Evolutionary conservation across 2,888 invertebrate genomes (phyloP).

Genomic region (Agrilus biguttatus): DNA sequence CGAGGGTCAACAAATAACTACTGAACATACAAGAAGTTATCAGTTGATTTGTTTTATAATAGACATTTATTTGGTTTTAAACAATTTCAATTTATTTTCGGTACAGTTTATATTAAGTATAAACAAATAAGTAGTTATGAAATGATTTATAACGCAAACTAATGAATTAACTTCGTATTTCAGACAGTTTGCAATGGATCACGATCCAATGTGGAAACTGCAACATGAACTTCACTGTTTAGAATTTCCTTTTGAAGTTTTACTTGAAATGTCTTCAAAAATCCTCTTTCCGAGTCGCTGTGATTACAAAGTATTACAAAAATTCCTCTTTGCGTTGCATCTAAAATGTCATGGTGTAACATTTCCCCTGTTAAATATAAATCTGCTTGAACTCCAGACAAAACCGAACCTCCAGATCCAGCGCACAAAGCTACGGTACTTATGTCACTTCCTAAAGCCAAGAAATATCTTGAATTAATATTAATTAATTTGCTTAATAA

Average conservation of each 20-base stretch:
- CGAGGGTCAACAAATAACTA: too few relatives aligned
- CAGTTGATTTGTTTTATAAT: too few relatives aligned
- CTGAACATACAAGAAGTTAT: too few relatives aligned
- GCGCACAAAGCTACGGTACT: slow-evolving; percentile 70
- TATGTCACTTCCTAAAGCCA: slow-evolving; percentile 36
- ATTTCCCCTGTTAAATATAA: slow-evolving; percentile 85
- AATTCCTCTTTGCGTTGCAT: slow-evolving; percentile 64
- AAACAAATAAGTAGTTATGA: too few relatives aligned
- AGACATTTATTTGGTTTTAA: too few relatives aligned
- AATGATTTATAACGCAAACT: too few relatives aligned
- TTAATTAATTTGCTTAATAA: too few relatives aligned
- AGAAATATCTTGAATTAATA: background rate
- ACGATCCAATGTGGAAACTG: slow-evolving; percentile 55
- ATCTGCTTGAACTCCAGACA: slow-evolving; percentile 58
- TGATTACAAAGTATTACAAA: slow-evolving; percentile 84
- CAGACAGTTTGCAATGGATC: slow-evolving; percentile 65
- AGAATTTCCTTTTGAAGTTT: slow-evolving; percentile 20
- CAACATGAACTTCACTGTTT: slow-evolving; percentile 39
- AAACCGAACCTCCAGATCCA: slow-evolving; percentile 72
- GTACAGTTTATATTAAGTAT: too few relatives aligned
- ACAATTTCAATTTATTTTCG: too few relatives aligned
- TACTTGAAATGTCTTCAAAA: slow-evolving; percentile 45
- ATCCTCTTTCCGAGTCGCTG: slow-evolving; percentile 87
- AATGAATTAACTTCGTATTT: slow-evolving; percentile 11
- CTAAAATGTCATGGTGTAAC: slow-evolving; percentile 86